Evolutionary conservation across 2,113 vertebrate genomes (phyloP), one percentile per base, ranked within the genome.

Genomic region (Xenopus borealis): DNA sequence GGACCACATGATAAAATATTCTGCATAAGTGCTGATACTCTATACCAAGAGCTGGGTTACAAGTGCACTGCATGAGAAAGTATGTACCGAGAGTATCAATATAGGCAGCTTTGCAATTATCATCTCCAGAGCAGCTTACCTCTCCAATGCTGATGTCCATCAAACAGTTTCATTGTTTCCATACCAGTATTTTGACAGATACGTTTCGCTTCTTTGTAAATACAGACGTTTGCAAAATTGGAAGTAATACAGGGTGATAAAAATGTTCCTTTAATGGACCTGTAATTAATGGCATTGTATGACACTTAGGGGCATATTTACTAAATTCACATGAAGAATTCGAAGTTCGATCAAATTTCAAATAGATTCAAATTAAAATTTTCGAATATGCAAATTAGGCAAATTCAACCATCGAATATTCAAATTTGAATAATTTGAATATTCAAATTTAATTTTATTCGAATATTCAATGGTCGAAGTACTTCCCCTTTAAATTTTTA

Each of bases 161-260:
- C 20, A 94, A 91, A 53, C 93, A 92, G 13, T 78, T 81, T 80
- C 85, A 68, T 90, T 82, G 12, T 79, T 46, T 0, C 83, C 83
- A 63, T 92, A 94, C 93, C 94, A 97, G 78, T 95, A 98, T 72
- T 89, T 93, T 20, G 82, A 82, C 66, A 8, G 78, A 84, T 95
- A 93, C 1, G 27, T 45, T 78, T 76, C 72, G 44, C 94, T 91
- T 66, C 81, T 84, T 68, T 82, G 14, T 71, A 72, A 57, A 18
- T 16, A 11, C 7, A 46, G 45, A 58, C 2, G 16, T 2, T 1
- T 12, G 12, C 1, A 12, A 57, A 57, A n/a, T 45, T 63, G 46
- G 14, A 53, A 14, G 46, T 50, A 55, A 16, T 55, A n/a, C 52
- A 14, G 17, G 52, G 52, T 55, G 52, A 2, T 55, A 10, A 50